A percentile compares a stretch with the other conserved stretches of the same genome.
Conservation (phyloP, 2,888 invertebrate genomes). For the Patella pellucida region DNA sequence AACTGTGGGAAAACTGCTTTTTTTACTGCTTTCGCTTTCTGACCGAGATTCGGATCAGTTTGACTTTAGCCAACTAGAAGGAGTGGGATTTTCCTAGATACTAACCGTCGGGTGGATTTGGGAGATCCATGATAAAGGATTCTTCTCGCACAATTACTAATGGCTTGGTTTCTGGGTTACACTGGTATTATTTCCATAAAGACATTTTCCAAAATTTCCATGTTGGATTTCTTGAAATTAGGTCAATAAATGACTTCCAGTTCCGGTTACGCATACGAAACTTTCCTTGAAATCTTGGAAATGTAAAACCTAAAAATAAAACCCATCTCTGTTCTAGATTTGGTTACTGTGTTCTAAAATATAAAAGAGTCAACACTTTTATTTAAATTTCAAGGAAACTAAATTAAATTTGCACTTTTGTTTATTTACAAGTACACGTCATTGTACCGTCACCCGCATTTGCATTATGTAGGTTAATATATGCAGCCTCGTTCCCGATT, state of each 20-base stretch:
- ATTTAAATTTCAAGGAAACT: too few relatives aligned
- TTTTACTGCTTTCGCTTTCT: too few relatives aligned
- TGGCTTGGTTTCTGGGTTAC: not conserved
- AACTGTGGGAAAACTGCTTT: too few relatives aligned
- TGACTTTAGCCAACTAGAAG: too few relatives aligned
- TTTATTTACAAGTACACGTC: too few relatives aligned
- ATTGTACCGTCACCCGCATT: too few relatives aligned
- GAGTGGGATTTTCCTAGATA: not conserved
- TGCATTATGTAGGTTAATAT: slow-evolving; percentile 3
- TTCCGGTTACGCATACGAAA: slow-evolving; percentile 1
- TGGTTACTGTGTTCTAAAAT: too few relatives aligned
- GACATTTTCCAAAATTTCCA: too few relatives aligned
- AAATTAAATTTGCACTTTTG: too few relatives aligned
- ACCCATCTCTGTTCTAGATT: too few relatives aligned
- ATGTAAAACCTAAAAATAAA: not conserved
- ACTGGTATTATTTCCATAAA: not conserved
- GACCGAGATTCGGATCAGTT: too few relatives aligned
- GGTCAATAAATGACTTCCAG: slow-evolving; percentile 9
- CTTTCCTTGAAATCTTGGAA: not conserved
- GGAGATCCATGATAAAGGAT: slow-evolving; percentile 37
- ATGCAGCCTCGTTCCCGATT: slow-evolving; percentile 25
- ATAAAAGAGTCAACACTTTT: too few relatives aligned
- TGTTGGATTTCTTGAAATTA: not conserved
- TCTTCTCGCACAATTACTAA: slow-evolving; percentile 23
- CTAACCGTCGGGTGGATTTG: slow-evolving; percentile 46